These are phyloP conservation scores for Seriola aureovittata DNA, from an alignment of 2,113 vertebrate species.

Conservation along the genomic window DNA sequence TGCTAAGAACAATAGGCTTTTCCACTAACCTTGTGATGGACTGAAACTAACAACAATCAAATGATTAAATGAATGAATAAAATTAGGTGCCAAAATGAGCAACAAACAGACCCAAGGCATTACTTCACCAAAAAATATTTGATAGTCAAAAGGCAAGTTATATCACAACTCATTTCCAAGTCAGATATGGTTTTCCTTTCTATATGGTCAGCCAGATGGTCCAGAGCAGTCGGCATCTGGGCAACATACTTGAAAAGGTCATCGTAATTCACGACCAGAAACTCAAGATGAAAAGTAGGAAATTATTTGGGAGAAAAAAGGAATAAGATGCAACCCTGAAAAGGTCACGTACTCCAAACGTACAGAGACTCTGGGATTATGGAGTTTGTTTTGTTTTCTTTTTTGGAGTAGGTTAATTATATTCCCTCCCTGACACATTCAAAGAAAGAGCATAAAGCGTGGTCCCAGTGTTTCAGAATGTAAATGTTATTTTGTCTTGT, in stretches of 20 bases:
- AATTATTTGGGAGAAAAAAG: not conserved
- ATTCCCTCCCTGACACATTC: not conserved
- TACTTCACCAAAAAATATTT: not conserved
- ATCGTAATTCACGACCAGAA: not conserved
- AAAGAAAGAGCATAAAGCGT: not conserved
- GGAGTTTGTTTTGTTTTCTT: not conserved
- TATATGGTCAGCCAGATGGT: not conserved
- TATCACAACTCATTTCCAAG: constrained; percentile 32
- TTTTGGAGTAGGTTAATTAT: not conserved
- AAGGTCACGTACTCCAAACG: constrained; percentile 55
- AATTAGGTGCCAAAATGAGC: not conserved
- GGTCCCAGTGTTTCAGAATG: not conserved
- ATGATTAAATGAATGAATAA: not conserved
- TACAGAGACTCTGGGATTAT: not conserved
- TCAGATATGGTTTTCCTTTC: constrained; percentile 25
- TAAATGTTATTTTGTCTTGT: not conserved
- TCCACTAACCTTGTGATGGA: not conserved
- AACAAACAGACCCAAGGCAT: not conserved
- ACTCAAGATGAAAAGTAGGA: not conserved
- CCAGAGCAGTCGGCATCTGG: not conserved
- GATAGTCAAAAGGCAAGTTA: constrained; percentile 28
- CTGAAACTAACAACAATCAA: not conserved
- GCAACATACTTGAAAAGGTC: constrained; percentile 43
- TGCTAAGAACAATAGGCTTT: not conserved
- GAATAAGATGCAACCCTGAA: constrained; percentile 8